Evolutionary conservation across 2,888 invertebrate species (phyloP).

Genomic region (Drosophila paramelanica): DNA sequence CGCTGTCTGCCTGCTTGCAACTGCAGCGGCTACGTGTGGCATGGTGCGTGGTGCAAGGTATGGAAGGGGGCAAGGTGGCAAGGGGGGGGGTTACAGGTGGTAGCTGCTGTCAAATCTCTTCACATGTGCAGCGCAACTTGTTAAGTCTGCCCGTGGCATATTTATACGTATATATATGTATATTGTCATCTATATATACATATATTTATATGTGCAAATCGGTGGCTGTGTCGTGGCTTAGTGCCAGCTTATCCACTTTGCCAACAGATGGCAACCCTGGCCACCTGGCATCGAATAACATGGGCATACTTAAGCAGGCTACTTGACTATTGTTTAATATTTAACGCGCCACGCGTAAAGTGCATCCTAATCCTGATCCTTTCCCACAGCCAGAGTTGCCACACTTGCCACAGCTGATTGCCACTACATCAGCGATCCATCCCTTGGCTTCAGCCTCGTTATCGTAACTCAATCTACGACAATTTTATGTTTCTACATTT

Average conservation of each 20-base stretch:
- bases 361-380: conserved; percentile 60
- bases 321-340: conserved; percentile 53
- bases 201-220: conserved; percentile 44
- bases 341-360: conserved; percentile 47
- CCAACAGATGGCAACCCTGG: conserved; percentile 44
- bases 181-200: conserved; percentile 21
- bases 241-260: conserved; percentile 68
- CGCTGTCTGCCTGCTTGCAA: conserved; percentile 16
- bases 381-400: not conserved
- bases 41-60: not conserved
- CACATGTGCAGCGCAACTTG: conserved; percentile 33
- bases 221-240: conserved; percentile 57
- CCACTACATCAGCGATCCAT: conserved; percentile 53
- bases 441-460: conserved; percentile 4
- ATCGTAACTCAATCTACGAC: conserved; percentile 46
- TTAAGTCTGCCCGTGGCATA: no score
- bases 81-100: conserved; percentile 9
- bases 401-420: conserved; percentile 54
- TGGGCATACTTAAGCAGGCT: conserved; percentile 11
- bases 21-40: conserved; percentile 1
- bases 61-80: no score
- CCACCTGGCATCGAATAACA: conserved; percentile 23
- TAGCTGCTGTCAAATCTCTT: conserved; percentile 49
- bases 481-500: conserved; percentile 29
- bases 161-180: no score